Conservation (phyloP, 2,113 vertebrate genomes). For the Halcyon malimbica region DNA sequence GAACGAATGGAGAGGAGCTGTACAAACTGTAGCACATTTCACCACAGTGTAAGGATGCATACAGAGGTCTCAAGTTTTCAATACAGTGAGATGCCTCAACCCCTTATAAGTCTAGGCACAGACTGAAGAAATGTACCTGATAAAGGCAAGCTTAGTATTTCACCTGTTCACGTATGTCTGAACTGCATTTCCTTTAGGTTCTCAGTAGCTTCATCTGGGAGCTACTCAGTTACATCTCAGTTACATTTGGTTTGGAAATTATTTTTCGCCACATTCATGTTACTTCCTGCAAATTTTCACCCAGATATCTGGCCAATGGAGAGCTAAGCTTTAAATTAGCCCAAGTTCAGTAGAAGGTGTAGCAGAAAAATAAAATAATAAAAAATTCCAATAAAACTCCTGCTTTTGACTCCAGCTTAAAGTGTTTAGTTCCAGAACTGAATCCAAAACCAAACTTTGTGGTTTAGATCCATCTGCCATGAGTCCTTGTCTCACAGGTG, state of each 20-base stretch:
- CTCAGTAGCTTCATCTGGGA: background rate
- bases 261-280: background rate
- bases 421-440: constrained; percentile 9
- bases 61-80: background rate
- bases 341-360: background rate
- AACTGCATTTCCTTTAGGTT: background rate
- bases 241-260: background rate
- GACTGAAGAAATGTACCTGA: background rate
- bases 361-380: background rate
- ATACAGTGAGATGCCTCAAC: background rate
- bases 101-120: background rate
- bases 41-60: background rate
- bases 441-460: constrained; percentile 41
- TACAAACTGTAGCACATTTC: background rate
- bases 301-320: background rate
- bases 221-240: background rate
- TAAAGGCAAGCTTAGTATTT: background rate
- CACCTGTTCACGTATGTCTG: background rate
- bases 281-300: background rate
- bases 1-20: background rate
- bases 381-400: background rate
- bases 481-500: background rate
- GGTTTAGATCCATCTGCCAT: background rate
- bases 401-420: background rate
- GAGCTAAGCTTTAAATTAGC: constrained; percentile 4